Evolutionary conservation across 2,888 invertebrate genomes (phyloP).

Genomic region (Scaptomyza caliginosa): DNA sequence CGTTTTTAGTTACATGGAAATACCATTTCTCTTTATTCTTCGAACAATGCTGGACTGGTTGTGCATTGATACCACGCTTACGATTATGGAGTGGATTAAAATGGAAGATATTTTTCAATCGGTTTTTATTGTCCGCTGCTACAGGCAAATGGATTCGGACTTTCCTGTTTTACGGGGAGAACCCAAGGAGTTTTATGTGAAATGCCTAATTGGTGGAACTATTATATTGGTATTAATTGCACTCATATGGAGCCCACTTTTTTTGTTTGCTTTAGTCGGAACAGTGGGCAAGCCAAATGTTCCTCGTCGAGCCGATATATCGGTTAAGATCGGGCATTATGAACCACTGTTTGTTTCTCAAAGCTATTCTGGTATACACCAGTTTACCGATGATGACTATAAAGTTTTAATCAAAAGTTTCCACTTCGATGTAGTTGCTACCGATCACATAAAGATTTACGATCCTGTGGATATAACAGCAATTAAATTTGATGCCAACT

Average conservation of each 20-base stretch:
- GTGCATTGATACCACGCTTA: slow-evolving; percentile 99
- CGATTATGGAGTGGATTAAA: slow-evolving; percentile 98
- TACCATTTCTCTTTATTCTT: slow-evolving; percentile 98
- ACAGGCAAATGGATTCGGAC: slow-evolving; percentile 91
- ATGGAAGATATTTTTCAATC: slow-evolving; percentile 99
- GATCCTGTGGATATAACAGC: slow-evolving; percentile 56
- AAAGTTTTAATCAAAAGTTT: slow-evolving; percentile 86
- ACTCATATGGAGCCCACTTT: slow-evolving; percentile 98
- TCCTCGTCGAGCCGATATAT: slow-evolving; percentile 92
- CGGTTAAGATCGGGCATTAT: slow-evolving; percentile 93
- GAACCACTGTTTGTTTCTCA: slow-evolving; percentile 95
- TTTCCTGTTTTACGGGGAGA: slow-evolving; percentile 95
- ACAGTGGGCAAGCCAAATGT: slow-evolving; percentile 94
- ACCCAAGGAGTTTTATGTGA: slow-evolving; percentile 91
- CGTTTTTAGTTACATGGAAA: slow-evolving; percentile 90
- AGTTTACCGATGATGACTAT: slow-evolving; percentile 87
- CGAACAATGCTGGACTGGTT: slow-evolving; percentile 99
- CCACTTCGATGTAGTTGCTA: slow-evolving; percentile 71
- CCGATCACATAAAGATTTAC: slow-evolving; percentile 56
- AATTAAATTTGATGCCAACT: slow-evolving; percentile 59
- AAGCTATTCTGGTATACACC: slow-evolving; percentile 90
- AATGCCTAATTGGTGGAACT: slow-evolving; percentile 95
- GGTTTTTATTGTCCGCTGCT: slow-evolving; percentile 91
- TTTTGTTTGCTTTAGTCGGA: slow-evolving; percentile 96
- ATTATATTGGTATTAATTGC: slow-evolving; percentile 93